Percentiles rank a stretch among this genome's conserved stretches.
These are phyloP conservation scores for Pelmatolapia mariae DNA, from an alignment of 2,113 vertebrate genomes.

Conservation along the genomic window DNA sequence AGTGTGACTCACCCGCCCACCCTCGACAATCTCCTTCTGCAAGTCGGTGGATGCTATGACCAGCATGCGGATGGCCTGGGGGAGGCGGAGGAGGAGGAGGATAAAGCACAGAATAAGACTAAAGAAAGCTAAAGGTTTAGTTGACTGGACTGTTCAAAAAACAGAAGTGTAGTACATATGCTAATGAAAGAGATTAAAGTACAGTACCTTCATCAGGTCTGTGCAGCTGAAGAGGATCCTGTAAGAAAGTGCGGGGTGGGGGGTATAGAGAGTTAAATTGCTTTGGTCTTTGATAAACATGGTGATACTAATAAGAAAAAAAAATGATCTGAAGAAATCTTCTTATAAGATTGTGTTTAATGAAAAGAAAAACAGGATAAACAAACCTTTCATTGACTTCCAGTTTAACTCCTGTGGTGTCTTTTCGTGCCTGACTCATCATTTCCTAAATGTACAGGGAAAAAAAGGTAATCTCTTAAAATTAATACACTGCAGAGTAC, in stretches of 20 bases:
- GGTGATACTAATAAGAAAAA: neutral
- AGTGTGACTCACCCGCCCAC: slow-evolving; percentile 80
- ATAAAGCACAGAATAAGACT: neutral
- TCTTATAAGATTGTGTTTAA: neutral
- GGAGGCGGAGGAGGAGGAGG: neutral
- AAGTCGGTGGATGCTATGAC: slow-evolving; percentile 86
- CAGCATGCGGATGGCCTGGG: slow-evolving; percentile 88
- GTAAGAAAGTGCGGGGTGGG: neutral
- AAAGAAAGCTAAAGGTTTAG: neutral
- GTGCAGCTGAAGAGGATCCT: slow-evolving; percentile 95
- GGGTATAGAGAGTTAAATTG: neutral
- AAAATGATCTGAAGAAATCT: neutral
- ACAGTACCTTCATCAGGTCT: slow-evolving; percentile 90
- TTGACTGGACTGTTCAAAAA: neutral
- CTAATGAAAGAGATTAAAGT: neutral
- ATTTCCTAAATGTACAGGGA: slow-evolving; percentile 78
- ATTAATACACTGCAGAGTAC: neutral
- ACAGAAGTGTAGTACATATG: neutral
- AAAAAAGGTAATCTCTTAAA: neutral
- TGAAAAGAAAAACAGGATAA: neutral
- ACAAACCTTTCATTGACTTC: slow-evolving; percentile 95
- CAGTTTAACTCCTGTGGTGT: slow-evolving; percentile 87
- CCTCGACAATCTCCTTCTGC: slow-evolving; percentile 95
- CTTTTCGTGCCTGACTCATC: slow-evolving; percentile 90
- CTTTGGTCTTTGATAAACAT: neutral